Conservation (phyloP, 2,888 invertebrate species). For the Amiota communis region DNA sequence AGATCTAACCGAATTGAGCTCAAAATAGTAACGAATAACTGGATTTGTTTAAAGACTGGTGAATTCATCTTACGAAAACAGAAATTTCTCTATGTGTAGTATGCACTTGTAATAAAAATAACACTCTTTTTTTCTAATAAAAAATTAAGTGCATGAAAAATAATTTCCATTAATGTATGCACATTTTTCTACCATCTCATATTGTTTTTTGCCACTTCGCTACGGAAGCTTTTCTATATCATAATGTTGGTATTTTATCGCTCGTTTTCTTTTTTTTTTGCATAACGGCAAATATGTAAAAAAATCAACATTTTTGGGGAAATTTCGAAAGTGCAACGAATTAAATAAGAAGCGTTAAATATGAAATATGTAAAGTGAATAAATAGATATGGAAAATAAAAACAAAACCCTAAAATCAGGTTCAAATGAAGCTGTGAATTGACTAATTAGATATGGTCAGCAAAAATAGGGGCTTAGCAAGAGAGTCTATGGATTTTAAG, state of each 20-base stretch:
- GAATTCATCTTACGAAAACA: no score
- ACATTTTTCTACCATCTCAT: background rate
- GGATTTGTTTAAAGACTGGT: no score
- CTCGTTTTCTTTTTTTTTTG: background rate
- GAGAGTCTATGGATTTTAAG: no score
- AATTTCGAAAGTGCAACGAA: constrained; percentile 48
- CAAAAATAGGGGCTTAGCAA: background rate
- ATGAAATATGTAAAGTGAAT: constrained; percentile 13
- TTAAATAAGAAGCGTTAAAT: constrained; percentile 55
- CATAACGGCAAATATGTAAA: background rate
- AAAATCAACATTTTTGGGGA: background rate
- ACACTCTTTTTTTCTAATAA: no score
- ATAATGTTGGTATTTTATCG: background rate
- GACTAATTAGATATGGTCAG: constrained; percentile 17
- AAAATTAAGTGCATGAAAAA: background rate
- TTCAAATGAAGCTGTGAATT: constrained; percentile 13
- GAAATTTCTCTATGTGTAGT: no score
- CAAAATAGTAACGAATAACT: no score
- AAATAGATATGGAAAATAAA: constrained; percentile 37
- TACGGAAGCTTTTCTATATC: constrained; percentile 38
- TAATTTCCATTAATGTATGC: constrained; percentile 16
- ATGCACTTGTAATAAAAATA: no score
- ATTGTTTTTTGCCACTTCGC: constrained; percentile 11
- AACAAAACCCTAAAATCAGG: constrained; percentile 15
- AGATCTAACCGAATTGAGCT: no score